Base-by-base conservation (phyloP, 2,797 vertebrate genomes). In the Enteromius fasciolatus region DNA sequence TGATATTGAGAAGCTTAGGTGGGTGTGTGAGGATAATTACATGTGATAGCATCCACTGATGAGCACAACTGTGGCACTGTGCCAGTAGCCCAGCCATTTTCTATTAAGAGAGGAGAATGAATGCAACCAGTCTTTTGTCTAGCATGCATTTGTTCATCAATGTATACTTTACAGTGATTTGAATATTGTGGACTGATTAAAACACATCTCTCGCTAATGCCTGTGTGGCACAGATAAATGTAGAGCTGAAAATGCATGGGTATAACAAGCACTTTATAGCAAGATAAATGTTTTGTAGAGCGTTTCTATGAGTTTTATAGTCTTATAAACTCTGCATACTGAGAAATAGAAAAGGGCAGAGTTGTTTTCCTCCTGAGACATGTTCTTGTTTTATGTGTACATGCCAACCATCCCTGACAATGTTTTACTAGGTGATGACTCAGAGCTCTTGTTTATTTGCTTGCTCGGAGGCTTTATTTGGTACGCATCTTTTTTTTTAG, bases 361-460 rank as follows among this genome's bases (percentile, higher is more conserved):
- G 68, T 68, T 81, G 84, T 67, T 57, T 80, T 82, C 83, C 80
- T 78, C 76, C 73, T 78, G 82, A 90, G 88, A 70, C 81, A 78
- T 84, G 90, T 88, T 87, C 68, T 75, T 48, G 83, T 80, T 90
- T 90, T 86, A 86, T 78, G 70, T 86, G 79, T 85, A 78, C 54
- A 74, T 87, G 81, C 80, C 82, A 87, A 86, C 78, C 46, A 54
- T 82, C 83, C 87, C 46, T 76, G 83, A 87, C 84, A 63, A 33
- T 85, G 78, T 93, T 92, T 94, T 92, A 92, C 85, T 85, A 86
- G 83, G 69, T 69, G 31, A 20, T 92, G 91, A 92, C 86, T 93
- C 91, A 89, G 82, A 87, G 85, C 87, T 88, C 90, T 92, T 89
- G 86, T 90, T 91, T 90, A 86, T 92, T 92, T 90, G 90, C 90